Conservation (phyloP, 1,140 invertebrate genomes). For the Drosophila cardini region DNA sequence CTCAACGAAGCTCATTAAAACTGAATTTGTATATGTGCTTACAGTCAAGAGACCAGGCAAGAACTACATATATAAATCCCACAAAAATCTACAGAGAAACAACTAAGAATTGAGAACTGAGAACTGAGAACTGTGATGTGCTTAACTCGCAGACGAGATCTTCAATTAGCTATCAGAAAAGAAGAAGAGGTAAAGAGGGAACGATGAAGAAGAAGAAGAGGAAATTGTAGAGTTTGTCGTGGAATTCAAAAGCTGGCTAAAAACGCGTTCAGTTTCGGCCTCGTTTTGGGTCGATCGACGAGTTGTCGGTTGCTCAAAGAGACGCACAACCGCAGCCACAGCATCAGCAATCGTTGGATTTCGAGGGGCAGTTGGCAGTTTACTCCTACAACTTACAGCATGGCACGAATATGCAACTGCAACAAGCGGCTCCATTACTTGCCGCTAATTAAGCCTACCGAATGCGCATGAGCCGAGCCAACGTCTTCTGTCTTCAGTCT, state of each 20-base stretch:
- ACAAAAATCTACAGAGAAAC: slow-evolving; percentile 26
- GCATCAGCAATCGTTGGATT: neutral
- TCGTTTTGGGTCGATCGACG: slow-evolving; percentile 50
- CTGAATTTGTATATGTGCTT: neutral
- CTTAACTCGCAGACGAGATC: slow-evolving; percentile 67
- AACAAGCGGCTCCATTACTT: slow-evolving; percentile 60
- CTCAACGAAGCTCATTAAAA: slow-evolving; percentile 53
- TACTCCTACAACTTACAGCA: slow-evolving; percentile 70
- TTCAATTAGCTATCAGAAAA: slow-evolving; percentile 75
- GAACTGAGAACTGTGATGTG: slow-evolving; percentile 44
- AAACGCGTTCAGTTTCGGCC: slow-evolving; percentile 49
- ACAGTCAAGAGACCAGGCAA: slow-evolving; percentile 9
- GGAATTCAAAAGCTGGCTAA: slow-evolving; percentile 63
- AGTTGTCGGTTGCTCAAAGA: slow-evolving; percentile 48
- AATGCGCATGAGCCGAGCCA: slow-evolving; percentile 61
- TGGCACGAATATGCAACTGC: slow-evolving; percentile 48
- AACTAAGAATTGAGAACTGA: neutral
- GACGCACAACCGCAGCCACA: slow-evolving; percentile 29
- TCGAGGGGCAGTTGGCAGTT: neutral
- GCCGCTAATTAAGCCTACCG: slow-evolving; percentile 81
- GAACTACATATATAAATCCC: slow-evolving; percentile 53
- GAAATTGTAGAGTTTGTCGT: slow-evolving; percentile 44
- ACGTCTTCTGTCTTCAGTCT: slow-evolving; percentile 11
- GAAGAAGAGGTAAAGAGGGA: slow-evolving; percentile 5
- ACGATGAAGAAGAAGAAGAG: neutral